Conservation (phyloP, 2,888 invertebrate species). For the Heliconius charithonia region DNA sequence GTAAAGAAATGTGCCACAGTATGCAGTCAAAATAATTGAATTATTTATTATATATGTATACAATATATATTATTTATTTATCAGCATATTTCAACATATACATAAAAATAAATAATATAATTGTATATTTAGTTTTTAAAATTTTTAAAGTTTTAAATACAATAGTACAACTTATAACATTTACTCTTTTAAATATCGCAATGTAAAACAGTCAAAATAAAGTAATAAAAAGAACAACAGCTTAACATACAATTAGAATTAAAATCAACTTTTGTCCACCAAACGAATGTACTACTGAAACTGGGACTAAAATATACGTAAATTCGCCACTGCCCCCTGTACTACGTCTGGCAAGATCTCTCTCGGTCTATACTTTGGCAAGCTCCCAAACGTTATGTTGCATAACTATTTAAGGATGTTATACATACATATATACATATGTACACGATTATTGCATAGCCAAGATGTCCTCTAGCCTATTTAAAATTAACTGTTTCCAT, state of each 20-base stretch:
- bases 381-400: slow-evolving; percentile 36
- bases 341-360: slow-evolving; percentile 25
- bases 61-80: not conserved
- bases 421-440: slow-evolving; percentile 25
- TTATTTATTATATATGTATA: not conserved
- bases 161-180: not conserved
- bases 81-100: too few relatives aligned
- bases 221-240: not conserved
- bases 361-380: slow-evolving; percentile 33
- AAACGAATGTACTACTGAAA: not conserved
- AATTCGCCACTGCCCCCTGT: slow-evolving; percentile 4
- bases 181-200: not conserved
- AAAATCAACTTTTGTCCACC: not conserved
- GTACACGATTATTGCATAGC: slow-evolving; percentile 31
- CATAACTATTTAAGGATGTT: slow-evolving; percentile 45
- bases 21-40: not conserved
- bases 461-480: slow-evolving; percentile 35
- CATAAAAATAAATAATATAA: not conserved
- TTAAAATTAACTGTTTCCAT: slow-evolving; percentile 28
- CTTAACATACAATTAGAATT: not conserved
- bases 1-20: not conserved
- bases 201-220: not conserved
- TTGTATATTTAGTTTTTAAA: not conserved
- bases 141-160: not conserved
- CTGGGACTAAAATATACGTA: not conserved